These are phyloP conservation scores for Oceanites oceanicus DNA, from an alignment of 2,113 vertebrate species.

Conservation along the genomic window DNA sequence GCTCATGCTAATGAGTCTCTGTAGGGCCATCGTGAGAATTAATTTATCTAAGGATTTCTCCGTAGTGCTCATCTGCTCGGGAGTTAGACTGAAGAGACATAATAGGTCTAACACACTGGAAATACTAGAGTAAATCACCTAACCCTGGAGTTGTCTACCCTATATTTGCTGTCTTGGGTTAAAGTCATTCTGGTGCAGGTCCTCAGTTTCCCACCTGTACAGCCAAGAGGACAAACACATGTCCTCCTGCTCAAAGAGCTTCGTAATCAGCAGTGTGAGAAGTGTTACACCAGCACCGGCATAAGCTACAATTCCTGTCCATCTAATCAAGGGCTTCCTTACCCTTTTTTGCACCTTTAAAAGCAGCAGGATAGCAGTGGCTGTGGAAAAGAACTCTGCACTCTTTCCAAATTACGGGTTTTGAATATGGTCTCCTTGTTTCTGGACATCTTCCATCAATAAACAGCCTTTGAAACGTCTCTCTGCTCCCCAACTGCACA, in stretches of 20 bases:
- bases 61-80: neutral
- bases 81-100: neutral
- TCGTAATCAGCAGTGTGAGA: neutral
- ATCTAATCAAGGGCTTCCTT: neutral
- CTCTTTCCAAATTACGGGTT: neutral
- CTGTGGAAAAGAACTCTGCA: neutral
- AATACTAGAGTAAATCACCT: neutral
- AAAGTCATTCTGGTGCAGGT: neutral
- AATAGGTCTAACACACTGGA: neutral
- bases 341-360: neutral
- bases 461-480: neutral
- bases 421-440: neutral
- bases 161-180: neutral
- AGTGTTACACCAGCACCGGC: neutral
- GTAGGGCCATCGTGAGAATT: neutral
- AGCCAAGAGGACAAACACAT: accelerated
- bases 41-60: neutral
- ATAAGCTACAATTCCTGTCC: neutral
- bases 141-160: neutral
- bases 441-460: neutral
- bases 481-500: neutral
- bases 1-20: neutral
- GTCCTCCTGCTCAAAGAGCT: neutral
- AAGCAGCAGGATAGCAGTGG: neutral
- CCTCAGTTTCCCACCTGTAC: neutral